Evolutionary conservation across 2,888 invertebrate species (phyloP).

Genomic region (Eudasyphora cyanicolor): DNA sequence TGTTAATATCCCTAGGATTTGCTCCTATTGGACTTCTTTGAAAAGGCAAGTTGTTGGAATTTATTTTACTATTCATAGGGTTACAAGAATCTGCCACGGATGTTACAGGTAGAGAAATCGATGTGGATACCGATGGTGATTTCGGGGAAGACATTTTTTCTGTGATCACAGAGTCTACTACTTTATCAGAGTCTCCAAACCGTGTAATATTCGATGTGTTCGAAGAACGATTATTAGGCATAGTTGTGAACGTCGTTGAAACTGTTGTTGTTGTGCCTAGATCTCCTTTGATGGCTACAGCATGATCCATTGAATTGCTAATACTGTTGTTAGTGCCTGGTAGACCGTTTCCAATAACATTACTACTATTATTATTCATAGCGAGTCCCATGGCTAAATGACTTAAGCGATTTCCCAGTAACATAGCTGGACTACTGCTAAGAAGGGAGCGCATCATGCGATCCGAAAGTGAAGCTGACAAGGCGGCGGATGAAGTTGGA

Average conservation of each 20-base stretch:
- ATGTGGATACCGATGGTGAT: slow-evolving; percentile 45
- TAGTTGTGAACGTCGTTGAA: neutral
- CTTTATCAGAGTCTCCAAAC: slow-evolving; percentile 48
- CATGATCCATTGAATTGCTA: slow-evolving; percentile 36
- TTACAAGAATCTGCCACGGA: slow-evolving; percentile 61
- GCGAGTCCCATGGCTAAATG: slow-evolving; percentile 75
- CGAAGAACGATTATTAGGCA: neutral
- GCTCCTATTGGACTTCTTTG: slow-evolving; percentile 91
- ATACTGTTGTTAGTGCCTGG: slow-evolving; percentile 42
- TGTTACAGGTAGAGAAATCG: slow-evolving; percentile 73
- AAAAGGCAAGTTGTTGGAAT: slow-evolving; percentile 51
- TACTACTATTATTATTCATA: slow-evolving; percentile 52
- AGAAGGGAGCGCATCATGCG: slow-evolving; percentile 70
- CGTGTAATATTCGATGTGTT: slow-evolving; percentile 18
- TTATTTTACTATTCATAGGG: slow-evolving; percentile 48
- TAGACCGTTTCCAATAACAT: neutral
- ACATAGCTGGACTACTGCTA: slow-evolving; percentile 71
- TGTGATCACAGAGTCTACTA: slow-evolving; percentile 15
- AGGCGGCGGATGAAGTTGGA: slow-evolving; percentile 72
- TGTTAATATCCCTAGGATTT: slow-evolving; percentile 94
- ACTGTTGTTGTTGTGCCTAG: neutral
- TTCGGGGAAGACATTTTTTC: slow-evolving; percentile 26
- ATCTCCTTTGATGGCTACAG: neutral
- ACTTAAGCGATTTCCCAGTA: slow-evolving; percentile 75
- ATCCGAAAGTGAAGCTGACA: slow-evolving; percentile 71